Base-by-base conservation (phyloP, 2,888 invertebrate species). In the Drosophila vallismaia region DNA sequence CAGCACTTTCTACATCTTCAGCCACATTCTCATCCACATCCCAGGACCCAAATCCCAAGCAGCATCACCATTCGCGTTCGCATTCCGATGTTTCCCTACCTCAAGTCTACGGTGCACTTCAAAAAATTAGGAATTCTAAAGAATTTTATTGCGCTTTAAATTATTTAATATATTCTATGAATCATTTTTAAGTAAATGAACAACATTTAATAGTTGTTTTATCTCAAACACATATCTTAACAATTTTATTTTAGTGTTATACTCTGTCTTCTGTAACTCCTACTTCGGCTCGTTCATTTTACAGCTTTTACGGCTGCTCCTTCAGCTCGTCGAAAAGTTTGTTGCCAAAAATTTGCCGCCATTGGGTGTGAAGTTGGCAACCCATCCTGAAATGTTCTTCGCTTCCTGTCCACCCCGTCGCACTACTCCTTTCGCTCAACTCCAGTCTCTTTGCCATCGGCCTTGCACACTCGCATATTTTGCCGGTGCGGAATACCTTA, bases 281-380 rank as follows among this genome's bases (percentile, higher is more conserved):
- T 8, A 28, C 68, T 55, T 58, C 19, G 60, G 68, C 58, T 69
- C 57, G 66, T 64, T 64, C 60, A 26, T 69, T 58, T 66, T 68
- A 44, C 66, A 44, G 48, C 66, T 62, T 26, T 68, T 62, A 50
- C 62, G 58, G 36, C 63, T 62, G 51, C 71, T 46, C 31, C 80
- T 64, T 56, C 45, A 60, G 56, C 51, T 55, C 40, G 26, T 36
- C 68, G 46, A 54, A 80, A 82, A 82, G 77, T 82, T 82, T 88
- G 87, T 83, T 82, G 88, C 84, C 88, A 83, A 88, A 82, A 86
- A 88, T 83, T 83, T 86, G 71, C 77, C 86, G 85, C 88, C 77
- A 88, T 83, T 77, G 88, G 75, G 88, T 83, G 88, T 86, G 88
- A 88, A 83, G 77, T 77, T 86, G 88, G 79, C 79, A 82, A 71